Percentiles rank a stretch among this genome's conserved stretches.
Conservation (phyloP, 2,888 invertebrate species). For the Hypselothyrea guttata region DNA sequence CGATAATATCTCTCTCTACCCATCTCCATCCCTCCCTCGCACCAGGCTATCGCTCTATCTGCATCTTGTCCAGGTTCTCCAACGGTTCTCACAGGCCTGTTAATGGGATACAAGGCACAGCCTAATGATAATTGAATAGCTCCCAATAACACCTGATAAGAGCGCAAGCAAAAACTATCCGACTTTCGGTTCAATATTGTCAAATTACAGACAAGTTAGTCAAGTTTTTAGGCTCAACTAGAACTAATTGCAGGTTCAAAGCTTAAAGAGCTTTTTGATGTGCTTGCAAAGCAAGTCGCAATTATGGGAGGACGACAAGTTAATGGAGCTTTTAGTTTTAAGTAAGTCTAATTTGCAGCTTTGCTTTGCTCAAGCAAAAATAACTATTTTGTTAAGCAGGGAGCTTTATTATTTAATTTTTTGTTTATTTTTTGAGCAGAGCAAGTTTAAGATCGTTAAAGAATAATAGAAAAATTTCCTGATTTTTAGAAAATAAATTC, state of each 20-base stretch:
- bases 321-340: neutral
- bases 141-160: slow-evolving; percentile 27
- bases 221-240: slow-evolving; percentile 24
- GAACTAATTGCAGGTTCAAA: slow-evolving; percentile 12
- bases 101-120: slow-evolving; percentile 48
- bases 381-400: too few species aligned
- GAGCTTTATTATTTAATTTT: too few species aligned
- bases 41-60: slow-evolving; percentile 1
- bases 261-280: too few species aligned
- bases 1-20: slow-evolving; percentile 57
- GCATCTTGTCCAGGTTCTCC: slow-evolving; percentile 8
- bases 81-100: slow-evolving; percentile 52
- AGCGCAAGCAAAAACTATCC: neutral
- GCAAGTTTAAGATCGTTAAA: too few species aligned
- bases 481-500: too few species aligned
- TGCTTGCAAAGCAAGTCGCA: too few species aligned
- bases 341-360: too few species aligned
- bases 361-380: too few species aligned
- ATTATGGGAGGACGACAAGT: neutral
- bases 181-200: slow-evolving; percentile 4
- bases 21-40: neutral
- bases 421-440: too few species aligned
- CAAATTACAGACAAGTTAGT: slow-evolving; percentile 22
- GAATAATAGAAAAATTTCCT: too few species aligned
- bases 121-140: slow-evolving; percentile 58